A percentile compares a stretch with the other conserved stretches of the same genome.
Evolutionary conservation across 2,797 vertebrate species (phyloP).

Genomic region (Molossus molossus): DNA sequence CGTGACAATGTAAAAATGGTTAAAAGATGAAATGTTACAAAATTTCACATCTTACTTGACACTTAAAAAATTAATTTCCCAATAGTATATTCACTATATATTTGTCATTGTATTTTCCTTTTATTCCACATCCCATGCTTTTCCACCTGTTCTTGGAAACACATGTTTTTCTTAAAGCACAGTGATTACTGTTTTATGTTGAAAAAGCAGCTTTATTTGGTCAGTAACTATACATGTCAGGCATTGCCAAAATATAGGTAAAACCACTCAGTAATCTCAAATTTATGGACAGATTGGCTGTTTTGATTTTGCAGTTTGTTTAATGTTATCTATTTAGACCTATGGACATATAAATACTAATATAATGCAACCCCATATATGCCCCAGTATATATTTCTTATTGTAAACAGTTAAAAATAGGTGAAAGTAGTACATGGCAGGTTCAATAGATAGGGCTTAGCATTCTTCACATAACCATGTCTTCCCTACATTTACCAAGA

Average conservation of each 20-base stretch:
- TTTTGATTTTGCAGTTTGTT: not conserved
- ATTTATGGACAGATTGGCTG: not conserved
- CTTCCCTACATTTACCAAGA: conserved; percentile 70
- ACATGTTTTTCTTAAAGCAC: conserved; percentile 39
- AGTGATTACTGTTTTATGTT: not conserved
- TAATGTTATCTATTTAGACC: conserved; percentile 30
- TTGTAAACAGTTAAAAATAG: not conserved
- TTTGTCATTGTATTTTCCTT: not conserved
- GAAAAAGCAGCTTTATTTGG: not conserved
- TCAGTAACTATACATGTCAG: not conserved
- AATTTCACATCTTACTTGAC: not conserved
- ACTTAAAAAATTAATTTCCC: conserved; percentile 38
- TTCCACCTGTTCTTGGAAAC: not conserved
- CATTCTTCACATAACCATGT: conserved; percentile 5
- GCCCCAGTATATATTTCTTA: conserved; percentile 29
- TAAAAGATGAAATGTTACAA: not conserved
- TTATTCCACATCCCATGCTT: not conserved
- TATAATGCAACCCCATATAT: not conserved
- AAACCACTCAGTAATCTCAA: not conserved
- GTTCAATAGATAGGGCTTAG: not conserved
- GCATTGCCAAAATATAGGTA: not conserved
- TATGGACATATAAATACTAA: not conserved
- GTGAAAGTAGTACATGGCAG: not conserved
- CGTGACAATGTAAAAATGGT: not conserved
- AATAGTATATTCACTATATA: not conserved